phyloP scores from a whole-genome alignment of 2,797 vertebrate species.

The Protonibea diacanthus region DNA sequence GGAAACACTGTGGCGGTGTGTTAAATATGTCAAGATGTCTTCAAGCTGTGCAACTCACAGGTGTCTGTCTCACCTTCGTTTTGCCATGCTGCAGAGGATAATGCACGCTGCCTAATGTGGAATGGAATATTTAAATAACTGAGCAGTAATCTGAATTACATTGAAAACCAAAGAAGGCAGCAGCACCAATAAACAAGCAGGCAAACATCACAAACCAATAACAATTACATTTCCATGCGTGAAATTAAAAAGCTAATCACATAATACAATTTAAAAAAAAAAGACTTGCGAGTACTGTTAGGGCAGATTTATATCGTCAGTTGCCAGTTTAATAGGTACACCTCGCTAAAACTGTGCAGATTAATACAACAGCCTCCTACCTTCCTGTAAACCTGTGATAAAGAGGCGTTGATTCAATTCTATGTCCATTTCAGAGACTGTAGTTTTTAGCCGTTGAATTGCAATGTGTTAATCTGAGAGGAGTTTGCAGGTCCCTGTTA shows the following conservation, averaged over 20 bases:
- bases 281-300: constrained; percentile 10
- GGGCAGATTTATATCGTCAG: not conserved
- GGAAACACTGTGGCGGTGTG: constrained; percentile 29
- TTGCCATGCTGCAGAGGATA: constrained; percentile 49
- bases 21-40: constrained; percentile 7
- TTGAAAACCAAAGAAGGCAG: not conserved
- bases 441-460: not conserved
- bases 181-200: not conserved
- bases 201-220: constrained; percentile 11
- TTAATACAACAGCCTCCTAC: not conserved
- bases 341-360: constrained; percentile 2
- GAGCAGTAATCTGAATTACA: constrained; percentile 5
- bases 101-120: constrained; percentile 42
- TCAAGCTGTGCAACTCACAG: constrained; percentile 6
- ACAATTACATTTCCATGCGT: constrained; percentile 30
- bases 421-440: not conserved
- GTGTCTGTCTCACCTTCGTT: constrained; percentile 57
- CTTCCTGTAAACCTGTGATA: not conserved
- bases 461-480: not conserved
- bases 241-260: not conserved
- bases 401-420: not conserved
- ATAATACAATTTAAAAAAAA: not conserved
- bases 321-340: constrained; percentile 12
- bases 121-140: constrained; percentile 43
- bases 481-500: not conserved